Percentiles rank a stretch among this genome's conserved stretches.
Evolutionary conservation across 2,888 invertebrate genomes (phyloP).

Genomic region (Labia minor): DNA sequence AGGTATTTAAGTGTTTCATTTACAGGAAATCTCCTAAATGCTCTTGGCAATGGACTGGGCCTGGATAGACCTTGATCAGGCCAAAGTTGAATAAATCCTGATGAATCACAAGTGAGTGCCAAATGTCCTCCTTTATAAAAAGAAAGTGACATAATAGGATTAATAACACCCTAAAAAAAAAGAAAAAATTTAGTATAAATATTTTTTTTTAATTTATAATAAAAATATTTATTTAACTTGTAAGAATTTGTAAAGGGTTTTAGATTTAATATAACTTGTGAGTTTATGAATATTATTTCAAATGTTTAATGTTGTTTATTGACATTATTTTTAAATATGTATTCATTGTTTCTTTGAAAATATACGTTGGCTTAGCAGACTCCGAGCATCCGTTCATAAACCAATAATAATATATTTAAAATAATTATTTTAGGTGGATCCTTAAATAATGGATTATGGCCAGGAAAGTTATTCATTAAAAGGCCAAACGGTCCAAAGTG

Average conservation of each 20-base stretch:
- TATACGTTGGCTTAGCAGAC: not conserved
- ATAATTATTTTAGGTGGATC: not conserved
- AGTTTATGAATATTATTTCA: not conserved
- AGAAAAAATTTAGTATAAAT: not conserved
- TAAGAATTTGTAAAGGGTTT: no score
- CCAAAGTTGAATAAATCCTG: not conserved
- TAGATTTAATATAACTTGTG: not conserved
- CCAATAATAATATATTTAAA: not conserved
- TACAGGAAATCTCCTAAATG: not conserved
- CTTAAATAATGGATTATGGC: not conserved
- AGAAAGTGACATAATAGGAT: not conserved
- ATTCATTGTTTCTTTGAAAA: not conserved
- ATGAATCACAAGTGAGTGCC: not conserved
- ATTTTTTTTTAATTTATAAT: no score
- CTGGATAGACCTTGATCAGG: not conserved
- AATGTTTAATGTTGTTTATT: no score
- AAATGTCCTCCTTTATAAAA: not conserved
- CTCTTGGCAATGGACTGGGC: not conserved
- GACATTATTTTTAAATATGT: not conserved
- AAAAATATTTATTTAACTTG: no score
- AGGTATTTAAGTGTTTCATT: not conserved
- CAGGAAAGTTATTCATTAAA: not conserved
- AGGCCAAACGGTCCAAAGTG: not conserved
- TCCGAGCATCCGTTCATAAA: no score
- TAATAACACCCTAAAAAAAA: not conserved